Base-by-base conservation (phyloP, 2,888 invertebrate species). In the Dynastes maya region DNA sequence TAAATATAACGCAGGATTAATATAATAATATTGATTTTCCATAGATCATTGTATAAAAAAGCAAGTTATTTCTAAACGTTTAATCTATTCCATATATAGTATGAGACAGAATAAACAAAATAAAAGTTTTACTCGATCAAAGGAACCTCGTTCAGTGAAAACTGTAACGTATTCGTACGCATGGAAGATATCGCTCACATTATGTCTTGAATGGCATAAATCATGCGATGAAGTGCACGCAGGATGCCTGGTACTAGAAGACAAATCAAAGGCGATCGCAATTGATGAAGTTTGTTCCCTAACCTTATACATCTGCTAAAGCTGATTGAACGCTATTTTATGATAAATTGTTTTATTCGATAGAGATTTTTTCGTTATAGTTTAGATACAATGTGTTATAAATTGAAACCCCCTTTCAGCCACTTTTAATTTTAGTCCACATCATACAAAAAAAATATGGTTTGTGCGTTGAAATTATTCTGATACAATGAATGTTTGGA, bases 161-260 rank as follows among this genome's bases (percentile, higher is more conserved):
- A 45, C 5, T 22, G 61, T 72, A 58, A 58, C 63, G 45, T 74
- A 74, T 74, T 63, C 61, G 72, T 61, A 67, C 29, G 51, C 51
- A 72, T 58, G 22, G 58, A 45, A 61, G 27, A 82, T 83, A 84
- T 84, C 53, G 68, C 27, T 37, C 53, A 65, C 29, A 64, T 55
- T 76, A 40, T 76, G 32, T 27, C 80, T 80, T 84, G 84, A 84
- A 84, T 84, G 82, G 81, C 82, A 81, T 81, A 83, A 84, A 84
- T 84, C 84, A 84, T 84, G 84, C 84, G 82, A 84, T 82, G 82
- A 82, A 82, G 81, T 83, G 82, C 84, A 84, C 84, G 84, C 82
- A 82, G 83, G 81, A 82, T 82, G 84, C 84, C 84, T 83, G 84
- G 84, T 83, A 85, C 84, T 84, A 82, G 78, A 83, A 83, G 84